phyloP scores from a whole-genome alignment of 2,113 vertebrate species.

The Arizona elegans region DNA sequence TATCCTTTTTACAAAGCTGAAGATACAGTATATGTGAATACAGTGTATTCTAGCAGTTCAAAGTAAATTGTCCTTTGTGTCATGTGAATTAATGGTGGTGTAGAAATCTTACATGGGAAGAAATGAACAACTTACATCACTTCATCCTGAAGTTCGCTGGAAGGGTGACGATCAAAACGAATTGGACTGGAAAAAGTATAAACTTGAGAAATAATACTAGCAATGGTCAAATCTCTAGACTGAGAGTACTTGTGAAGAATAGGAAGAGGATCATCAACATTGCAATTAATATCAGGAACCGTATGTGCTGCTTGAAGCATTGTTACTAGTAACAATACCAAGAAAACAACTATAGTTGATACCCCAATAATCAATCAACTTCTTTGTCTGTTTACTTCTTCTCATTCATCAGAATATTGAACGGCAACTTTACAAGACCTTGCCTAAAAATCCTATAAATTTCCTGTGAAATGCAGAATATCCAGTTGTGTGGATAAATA shows the following conservation, averaged over 20 bases:
- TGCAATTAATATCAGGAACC: background rate
- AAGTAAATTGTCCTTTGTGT: background rate
- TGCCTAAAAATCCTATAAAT: background rate
- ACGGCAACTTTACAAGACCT: background rate
- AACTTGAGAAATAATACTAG: background rate
- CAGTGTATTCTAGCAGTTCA: background rate
- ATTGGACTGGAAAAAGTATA: background rate
- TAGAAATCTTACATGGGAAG: background rate
- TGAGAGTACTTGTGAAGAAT: background rate
- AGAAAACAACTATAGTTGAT: background rate
- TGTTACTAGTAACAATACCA: background rate
- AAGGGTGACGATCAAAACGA: background rate
- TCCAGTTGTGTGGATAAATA: background rate
- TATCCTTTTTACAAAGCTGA: background rate
- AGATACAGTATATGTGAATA: background rate
- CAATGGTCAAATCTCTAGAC: background rate
- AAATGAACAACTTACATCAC: background rate
- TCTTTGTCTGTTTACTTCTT: too few species aligned
- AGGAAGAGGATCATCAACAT: background rate
- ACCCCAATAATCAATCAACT: too few species aligned
- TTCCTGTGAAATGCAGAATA: background rate
- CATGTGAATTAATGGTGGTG: background rate
- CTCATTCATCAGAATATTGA: background rate
- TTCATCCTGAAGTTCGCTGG: background rate
- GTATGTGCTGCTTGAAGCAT: background rate